Percentiles rank a stretch among this genome's conserved stretches.
phyloP scores from a whole-genome alignment of 1,140 invertebrate genomes.

The Littorina saxatilis region DNA sequence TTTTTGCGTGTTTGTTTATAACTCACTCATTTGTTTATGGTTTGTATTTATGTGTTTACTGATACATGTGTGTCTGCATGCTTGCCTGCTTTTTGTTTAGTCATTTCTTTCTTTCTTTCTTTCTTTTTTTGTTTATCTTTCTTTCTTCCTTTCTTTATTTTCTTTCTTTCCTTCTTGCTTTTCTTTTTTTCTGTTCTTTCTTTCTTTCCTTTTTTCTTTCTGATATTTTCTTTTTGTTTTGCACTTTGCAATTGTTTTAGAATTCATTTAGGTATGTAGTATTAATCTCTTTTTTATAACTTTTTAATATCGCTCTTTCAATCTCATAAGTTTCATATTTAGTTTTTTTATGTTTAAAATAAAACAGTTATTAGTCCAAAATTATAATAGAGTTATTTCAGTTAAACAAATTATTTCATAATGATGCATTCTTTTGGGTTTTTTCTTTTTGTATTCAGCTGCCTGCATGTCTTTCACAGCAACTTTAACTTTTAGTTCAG shows the following conservation, averaged over 20 bases:
- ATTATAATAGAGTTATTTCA: background rate
- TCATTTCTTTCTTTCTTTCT: background rate
- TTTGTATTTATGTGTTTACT: background rate
- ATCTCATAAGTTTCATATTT: too few species aligned
- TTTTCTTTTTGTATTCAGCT: too few species aligned
- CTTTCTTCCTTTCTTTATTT: background rate
- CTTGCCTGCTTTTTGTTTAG: background rate
- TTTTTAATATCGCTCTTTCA: too few species aligned
- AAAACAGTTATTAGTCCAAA: background rate
- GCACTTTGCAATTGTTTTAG: background rate
- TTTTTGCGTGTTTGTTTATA: background rate
- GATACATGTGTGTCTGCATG: background rate
- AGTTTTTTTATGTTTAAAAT: background rate
- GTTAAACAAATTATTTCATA: too few species aligned
- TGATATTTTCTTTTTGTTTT: background rate
- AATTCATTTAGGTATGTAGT: background rate
- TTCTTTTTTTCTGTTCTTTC: conserved; percentile 7
- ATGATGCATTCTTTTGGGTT: too few species aligned
- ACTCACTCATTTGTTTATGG: background rate
- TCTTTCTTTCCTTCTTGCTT: background rate
- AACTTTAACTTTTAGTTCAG: too few species aligned
- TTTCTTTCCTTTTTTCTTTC: conserved; percentile 7
- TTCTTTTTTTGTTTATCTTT: background rate
- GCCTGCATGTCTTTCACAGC: too few species aligned
- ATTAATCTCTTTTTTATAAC: background rate